Base-by-base conservation (phyloP, 2,888 invertebrate genomes). In the Malachius bipustulatus region DNA sequence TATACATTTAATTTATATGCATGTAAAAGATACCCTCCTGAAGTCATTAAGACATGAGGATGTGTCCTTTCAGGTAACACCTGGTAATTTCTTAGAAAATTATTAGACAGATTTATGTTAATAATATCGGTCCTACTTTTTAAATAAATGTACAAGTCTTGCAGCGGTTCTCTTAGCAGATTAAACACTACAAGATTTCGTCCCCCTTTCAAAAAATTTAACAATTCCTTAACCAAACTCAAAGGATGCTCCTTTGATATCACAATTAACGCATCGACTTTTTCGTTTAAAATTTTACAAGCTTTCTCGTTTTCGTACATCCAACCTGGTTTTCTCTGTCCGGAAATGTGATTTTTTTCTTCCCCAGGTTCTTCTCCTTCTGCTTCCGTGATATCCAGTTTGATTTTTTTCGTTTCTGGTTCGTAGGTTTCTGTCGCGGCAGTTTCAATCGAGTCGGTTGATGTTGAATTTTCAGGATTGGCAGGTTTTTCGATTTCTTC, bases 31-130 rank as follows among this genome's bases (percentile, higher is more conserved):
- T 81, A 96, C 1, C 97, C 97, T 53, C 94, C 85, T 39, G 76
- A 81, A 56, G 77, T 83, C 82, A 93, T 96, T 49, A 75, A 76
- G 19, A 96, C 89, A 56, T 87, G 81, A 2, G 97, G 97, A 69
- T 97, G 97, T 11, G 96, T 96, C 58, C 97, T 72, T 45, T 87
- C 80, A 2, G 83, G 79, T 42, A 91, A 63, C 16, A 90, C 79
- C 72, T 96, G 96, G 67, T 91, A 91, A 48, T 79, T 76, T 45
- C 94, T 71, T 60, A 88, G 66, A 77, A 93, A 96, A 52, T 83
- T 89, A 47, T 83, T 84, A 26, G 79, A 76, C 6, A 98, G 62
- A 56, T 76, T 77, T 26, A 96, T 62, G 51, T 79, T 80, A 6
- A 87, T 73, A 11, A 83, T 75, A 55, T 77, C 75, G 37, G 70